Conservation (phyloP, 2,888 invertebrate species). For the Leptarthrus brevirostris region DNA sequence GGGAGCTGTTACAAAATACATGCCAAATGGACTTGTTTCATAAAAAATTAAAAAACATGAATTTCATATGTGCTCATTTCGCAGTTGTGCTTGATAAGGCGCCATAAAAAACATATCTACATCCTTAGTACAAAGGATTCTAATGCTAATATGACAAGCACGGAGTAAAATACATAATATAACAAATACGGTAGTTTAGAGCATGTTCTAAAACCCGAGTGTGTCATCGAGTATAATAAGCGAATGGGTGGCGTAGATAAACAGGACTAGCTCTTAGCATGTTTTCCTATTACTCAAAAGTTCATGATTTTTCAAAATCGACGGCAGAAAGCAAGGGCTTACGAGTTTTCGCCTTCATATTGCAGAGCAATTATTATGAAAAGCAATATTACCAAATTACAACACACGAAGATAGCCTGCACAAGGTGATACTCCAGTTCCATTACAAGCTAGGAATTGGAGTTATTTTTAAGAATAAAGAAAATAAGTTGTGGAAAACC, state of each 20-base stretch:
- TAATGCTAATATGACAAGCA: conserved; percentile 26
- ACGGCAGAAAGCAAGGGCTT: too few relatives aligned
- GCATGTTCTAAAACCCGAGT: conserved; percentile 28
- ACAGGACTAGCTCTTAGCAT: conserved; percentile 32
- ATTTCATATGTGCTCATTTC: conserved; percentile 13
- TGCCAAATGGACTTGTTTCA: conserved; percentile 6
- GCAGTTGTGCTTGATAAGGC: conserved; percentile 24
- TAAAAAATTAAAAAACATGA: conserved; percentile 18
- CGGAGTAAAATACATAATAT: conserved; percentile 5
- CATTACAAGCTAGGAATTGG: too few relatives aligned
- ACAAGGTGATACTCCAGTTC: too few relatives aligned
- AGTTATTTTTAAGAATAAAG: too few relatives aligned
- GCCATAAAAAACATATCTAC: conserved; percentile 24
- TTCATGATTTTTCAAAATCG: not conserved
- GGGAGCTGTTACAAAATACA: conserved; percentile 34
- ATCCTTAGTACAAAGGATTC: conserved; percentile 17
- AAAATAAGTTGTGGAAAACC: too few relatives aligned
- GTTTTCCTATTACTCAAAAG: conserved; percentile 35
- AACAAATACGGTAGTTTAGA: not conserved
- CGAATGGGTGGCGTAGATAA: conserved; percentile 43
- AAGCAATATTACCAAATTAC: too few relatives aligned
- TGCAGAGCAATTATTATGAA: too few relatives aligned
- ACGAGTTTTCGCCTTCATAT: too few relatives aligned
- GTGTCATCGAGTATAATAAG: conserved; percentile 41
- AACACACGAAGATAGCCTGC: too few relatives aligned